Evolutionary conservation across 2,797 vertebrate species (phyloP).

Genomic region (Chaetophractus vellerosus): DNA sequence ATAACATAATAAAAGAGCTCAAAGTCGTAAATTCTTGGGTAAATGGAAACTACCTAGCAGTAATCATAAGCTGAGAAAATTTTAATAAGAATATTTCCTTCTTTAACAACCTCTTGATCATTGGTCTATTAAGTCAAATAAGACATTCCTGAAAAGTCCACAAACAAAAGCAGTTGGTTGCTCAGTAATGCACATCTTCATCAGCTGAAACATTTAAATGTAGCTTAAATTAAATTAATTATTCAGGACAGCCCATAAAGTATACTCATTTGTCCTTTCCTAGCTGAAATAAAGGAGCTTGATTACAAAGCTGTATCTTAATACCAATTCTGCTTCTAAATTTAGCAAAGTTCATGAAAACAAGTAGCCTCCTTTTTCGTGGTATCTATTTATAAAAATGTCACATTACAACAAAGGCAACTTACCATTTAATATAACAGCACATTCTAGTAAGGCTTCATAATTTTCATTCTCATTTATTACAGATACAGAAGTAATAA

Average conservation of each 20-base stretch:
- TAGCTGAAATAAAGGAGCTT: neutral
- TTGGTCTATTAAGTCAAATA: neutral
- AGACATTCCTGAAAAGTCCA: neutral
- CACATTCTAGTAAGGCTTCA: conserved; percentile 91
- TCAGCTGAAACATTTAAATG: neutral
- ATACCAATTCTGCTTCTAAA: neutral
- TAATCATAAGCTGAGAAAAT: neutral
- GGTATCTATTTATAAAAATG: neutral
- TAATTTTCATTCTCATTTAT: conserved; percentile 93
- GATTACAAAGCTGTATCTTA: neutral
- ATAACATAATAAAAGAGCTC: neutral
- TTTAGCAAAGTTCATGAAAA: neutral
- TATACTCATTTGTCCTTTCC: neutral
- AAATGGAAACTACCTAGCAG: neutral
- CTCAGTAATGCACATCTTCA: neutral
- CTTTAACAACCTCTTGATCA: neutral
- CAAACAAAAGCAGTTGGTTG: neutral
- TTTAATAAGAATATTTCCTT: neutral
- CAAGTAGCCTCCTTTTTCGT: neutral
- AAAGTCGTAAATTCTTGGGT: neutral
- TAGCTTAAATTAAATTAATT: too few species aligned
- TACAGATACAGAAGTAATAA: conserved; percentile 91
- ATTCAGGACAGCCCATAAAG: neutral
- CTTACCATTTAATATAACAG: conserved; percentile 93
- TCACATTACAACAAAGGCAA: neutral